Conservation (phyloP, 92 coral and sea anemone species). For the Metridium senile region DNA sequence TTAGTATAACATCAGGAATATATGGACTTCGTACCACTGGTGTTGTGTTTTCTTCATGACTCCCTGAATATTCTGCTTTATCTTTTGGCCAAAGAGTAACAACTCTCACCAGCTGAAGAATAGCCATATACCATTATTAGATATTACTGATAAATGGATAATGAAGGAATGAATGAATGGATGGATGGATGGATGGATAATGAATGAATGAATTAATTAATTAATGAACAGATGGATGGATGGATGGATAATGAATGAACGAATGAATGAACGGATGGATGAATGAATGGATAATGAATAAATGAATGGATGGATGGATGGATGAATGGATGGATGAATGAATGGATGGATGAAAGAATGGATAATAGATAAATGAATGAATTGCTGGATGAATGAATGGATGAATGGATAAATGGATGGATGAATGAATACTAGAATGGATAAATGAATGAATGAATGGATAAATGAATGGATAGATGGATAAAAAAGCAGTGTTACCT, state of each 20-base stretch:
- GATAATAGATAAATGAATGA: neutral
- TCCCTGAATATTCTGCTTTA: constrained; percentile 44
- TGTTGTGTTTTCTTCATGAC: constrained; percentile 45
- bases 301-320: neutral
- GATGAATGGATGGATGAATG: neutral
- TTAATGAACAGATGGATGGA: neutral
- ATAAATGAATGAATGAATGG: neutral
- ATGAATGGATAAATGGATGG: no score
- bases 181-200: no score
- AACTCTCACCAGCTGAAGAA: constrained; percentile 68
- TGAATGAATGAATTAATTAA: no score
- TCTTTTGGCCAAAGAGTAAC: constrained; percentile 75
- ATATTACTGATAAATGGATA: no score
- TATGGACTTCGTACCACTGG: constrained; percentile 43
- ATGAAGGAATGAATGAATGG: neutral
- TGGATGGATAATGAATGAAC: no score
- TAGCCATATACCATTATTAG: neutral
- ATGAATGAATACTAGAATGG: no score
- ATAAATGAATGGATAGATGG: neutral
- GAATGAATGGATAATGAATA: no score
- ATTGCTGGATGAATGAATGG: no score
- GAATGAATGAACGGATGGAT: neutral
- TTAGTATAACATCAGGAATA: constrained; percentile 39
- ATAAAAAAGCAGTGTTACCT: constrained; percentile 52
- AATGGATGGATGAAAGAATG: no score